Evolutionary conservation across 2,888 invertebrate genomes (phyloP).

Genomic region (Laothoe populi): DNA sequence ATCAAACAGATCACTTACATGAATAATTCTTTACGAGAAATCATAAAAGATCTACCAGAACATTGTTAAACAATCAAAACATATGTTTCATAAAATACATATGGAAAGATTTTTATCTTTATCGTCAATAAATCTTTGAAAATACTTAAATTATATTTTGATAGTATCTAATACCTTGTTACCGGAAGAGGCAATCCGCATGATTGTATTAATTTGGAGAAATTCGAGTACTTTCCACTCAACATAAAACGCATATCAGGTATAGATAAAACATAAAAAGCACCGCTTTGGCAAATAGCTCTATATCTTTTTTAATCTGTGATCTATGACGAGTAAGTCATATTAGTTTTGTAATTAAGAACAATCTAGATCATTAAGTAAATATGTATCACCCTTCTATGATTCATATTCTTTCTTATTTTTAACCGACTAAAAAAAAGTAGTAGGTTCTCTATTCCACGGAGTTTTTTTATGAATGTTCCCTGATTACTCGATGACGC

Average conservation of each 20-base stretch:
- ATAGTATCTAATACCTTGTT: background rate
- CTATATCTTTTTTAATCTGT: background rate
- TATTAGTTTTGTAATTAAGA: background rate
- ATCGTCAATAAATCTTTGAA: background rate
- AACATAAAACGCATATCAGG: background rate
- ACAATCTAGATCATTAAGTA: background rate
- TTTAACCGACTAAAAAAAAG: no score
- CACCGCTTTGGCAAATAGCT: background rate
- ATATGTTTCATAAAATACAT: background rate
- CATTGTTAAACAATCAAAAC: background rate
- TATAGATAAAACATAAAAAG: slow-evolving; percentile 1
- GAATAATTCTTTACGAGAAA: no score
- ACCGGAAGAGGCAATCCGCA: background rate
- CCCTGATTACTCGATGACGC: no score
- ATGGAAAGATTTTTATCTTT: background rate
- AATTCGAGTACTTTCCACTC: background rate
- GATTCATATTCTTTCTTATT: background rate
- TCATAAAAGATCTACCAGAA: background rate
- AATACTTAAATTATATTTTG: background rate
- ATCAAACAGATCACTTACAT: no score
- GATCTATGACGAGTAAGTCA: background rate
- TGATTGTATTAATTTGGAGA: background rate
- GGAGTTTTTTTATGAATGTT: no score
- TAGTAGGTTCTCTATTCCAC: no score
- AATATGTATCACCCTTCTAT: background rate